These are phyloP conservation scores for Pteria penguin DNA, from an alignment of 2,888 invertebrate species.

Conservation along the genomic window DNA sequence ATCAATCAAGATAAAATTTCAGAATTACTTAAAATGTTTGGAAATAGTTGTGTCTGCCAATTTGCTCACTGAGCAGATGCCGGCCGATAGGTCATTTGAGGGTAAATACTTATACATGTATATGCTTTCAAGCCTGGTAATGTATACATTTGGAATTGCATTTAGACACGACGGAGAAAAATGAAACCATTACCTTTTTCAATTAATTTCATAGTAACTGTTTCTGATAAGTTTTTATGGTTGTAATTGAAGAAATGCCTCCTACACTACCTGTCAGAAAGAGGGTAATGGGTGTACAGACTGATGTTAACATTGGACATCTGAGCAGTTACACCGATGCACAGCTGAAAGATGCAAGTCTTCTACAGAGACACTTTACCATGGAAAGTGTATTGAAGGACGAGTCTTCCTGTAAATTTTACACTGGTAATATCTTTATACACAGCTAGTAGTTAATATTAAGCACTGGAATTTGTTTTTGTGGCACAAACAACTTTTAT, in stretches of 20 bases:
- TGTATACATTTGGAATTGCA: too few relatives aligned
- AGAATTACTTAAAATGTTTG: too few relatives aligned
- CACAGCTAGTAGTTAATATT: not conserved
- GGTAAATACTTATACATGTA: too few relatives aligned
- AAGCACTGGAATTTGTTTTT: not conserved
- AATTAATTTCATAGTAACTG: not conserved
- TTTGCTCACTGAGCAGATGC: too few relatives aligned
- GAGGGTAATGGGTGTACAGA: not conserved
- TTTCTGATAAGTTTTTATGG: not conserved
- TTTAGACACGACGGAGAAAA: too few relatives aligned
- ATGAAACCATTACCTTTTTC: not conserved
- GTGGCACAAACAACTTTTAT: not conserved
- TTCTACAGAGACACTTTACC: not conserved
- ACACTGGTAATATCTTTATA: not conserved
- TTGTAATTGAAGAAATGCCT: not conserved
- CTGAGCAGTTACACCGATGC: not conserved
- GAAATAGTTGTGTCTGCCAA: too few relatives aligned
- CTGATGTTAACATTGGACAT: not conserved
- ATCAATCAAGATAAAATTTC: too few relatives aligned
- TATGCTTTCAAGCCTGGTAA: too few relatives aligned
- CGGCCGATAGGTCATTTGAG: too few relatives aligned
- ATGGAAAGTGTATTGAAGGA: not conserved
- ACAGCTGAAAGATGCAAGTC: not conserved
- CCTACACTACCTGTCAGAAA: not conserved
- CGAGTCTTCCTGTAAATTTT: not conserved